Base-by-base conservation (phyloP, 1,140 invertebrate species). In the Homalodisca vitripennis region DNA sequence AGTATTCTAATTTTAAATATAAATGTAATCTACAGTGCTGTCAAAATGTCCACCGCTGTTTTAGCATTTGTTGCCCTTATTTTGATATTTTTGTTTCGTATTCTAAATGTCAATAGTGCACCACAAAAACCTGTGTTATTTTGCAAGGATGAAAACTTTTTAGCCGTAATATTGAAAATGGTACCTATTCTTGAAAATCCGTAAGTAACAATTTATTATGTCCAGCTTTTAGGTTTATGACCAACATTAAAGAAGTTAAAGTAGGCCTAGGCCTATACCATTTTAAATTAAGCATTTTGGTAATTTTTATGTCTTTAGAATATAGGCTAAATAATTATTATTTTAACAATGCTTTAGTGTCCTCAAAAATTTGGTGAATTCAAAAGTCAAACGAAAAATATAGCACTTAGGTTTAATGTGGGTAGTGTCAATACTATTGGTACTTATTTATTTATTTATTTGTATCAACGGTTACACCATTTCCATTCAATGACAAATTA, bases 101-200 rank as follows among this genome's bases (percentile, higher is more conserved):
- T 94, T 75, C 80, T 94, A 47, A 93, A 94, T 79, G 88, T 94
- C 55, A 89, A 90, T 77, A 92, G 89, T 74, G 85, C 89, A 75
- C 85, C 92, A 0, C 83, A 88, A 68, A 88, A 87, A 78, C 92
- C 92, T 22, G 80, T 84, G 62, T 83, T 94, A 29, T 88, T 86
- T 76, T 92, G 88, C 77, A 85, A 86, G 72, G 89, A 92, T 79
- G 82, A 85, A 70, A 84, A 84, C 66, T 93, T 94, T 79, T 81
- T 93, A 17, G 85, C 92, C 71, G 88, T 87, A 48, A 83, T 94
- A 22, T 81, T 91, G 65, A 90, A 91, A 75, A 87, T 90, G 53
- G 88, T 91, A 66, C 89, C 92, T 27, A 84, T 89, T 66, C 82
- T 94, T 26, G 82, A 84, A 73, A 88, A 92, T 80, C 88, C 88